phyloP scores from a whole-genome alignment of 2,888 invertebrate species.

The Hirtodrosophila trivittata region DNA sequence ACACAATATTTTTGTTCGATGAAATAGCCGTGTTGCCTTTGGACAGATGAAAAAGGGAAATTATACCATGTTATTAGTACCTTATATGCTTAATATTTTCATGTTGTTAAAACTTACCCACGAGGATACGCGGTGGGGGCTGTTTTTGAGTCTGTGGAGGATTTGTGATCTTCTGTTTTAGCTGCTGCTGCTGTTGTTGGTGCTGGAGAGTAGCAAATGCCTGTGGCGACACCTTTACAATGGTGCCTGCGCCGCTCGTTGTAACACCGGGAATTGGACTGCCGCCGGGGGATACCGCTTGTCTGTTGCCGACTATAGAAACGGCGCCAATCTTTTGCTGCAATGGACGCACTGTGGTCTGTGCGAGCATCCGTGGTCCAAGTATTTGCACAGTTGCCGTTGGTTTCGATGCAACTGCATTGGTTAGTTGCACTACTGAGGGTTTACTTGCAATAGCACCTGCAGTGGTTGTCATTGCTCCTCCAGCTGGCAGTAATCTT shows the following conservation, averaged over 20 bases:
- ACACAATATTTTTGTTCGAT: constrained; percentile 70
- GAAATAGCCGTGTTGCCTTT: constrained; percentile 75
- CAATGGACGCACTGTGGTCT: constrained; percentile 60
- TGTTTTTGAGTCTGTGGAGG: constrained; percentile 44
- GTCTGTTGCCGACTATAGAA: constrained; percentile 58
- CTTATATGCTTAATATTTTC: no score
- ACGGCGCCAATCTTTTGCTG: constrained; percentile 71
- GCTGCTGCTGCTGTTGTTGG: constrained; percentile 83
- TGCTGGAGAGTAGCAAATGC: constrained; percentile 82
- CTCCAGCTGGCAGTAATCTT: constrained; percentile 61
- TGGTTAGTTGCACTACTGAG: constrained; percentile 37
- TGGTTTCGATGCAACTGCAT: constrained; percentile 25
- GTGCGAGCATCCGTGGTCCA: constrained; percentile 70
- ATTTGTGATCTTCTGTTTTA: constrained; percentile 65
- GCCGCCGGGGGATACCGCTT: constrained; percentile 18
- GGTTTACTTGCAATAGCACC: constrained; percentile 28
- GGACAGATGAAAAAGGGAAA: constrained; percentile 39
- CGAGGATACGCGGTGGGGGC: constrained; percentile 73
- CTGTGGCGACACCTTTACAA: constrained; percentile 82
- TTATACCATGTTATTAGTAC: no score
- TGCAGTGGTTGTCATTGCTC: constrained; percentile 5
- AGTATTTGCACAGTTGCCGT: constrained; percentile 60
- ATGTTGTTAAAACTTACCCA: constrained; percentile 60
- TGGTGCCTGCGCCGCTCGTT: constrained; percentile 59
- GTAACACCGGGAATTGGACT: constrained; percentile 29